Evolutionary conservation across 2,797 vertebrate genomes (phyloP).

Genomic region (Sebastes itinus): DNA sequence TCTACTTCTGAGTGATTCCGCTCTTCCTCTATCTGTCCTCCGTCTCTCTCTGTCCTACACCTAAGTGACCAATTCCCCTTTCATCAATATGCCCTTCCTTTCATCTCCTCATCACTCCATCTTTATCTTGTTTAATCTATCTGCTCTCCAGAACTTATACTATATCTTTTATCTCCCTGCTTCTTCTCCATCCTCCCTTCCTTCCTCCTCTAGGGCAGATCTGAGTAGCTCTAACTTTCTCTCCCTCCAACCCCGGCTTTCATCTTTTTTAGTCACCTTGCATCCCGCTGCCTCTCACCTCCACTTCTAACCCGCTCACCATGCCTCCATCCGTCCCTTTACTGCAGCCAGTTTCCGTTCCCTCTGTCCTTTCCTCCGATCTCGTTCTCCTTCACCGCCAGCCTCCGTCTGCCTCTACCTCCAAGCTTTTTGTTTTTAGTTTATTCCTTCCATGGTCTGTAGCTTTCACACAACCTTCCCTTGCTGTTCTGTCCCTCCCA

Average conservation of each 20-base stretch:
- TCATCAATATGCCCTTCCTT: not conserved
- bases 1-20: not conserved
- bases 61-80: not conserved
- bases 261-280: slow-evolving; percentile 59
- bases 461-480: slow-evolving; percentile 17
- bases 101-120: slow-evolving; percentile 18
- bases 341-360: slow-evolving; percentile 47
- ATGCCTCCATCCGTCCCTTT: slow-evolving; percentile 42
- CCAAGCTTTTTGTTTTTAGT: not conserved
- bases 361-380: slow-evolving; percentile 26
- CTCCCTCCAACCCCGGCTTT: slow-evolving; percentile 37
- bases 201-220: slow-evolving; percentile 23
- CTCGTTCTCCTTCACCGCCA: slow-evolving; percentile 22
- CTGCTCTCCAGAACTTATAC: slow-evolving; percentile 2
- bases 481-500: slow-evolving; percentile 43
- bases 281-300: slow-evolving; percentile 63
- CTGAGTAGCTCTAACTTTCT: slow-evolving; percentile 38
- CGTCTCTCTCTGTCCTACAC: not conserved
- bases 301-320: slow-evolving; percentile 60
- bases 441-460: slow-evolving; percentile 18
- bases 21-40: not conserved
- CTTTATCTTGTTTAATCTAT: slow-evolving; percentile 22
- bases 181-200: not conserved
- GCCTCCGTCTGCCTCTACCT: slow-evolving; percentile 3
- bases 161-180: not conserved